phyloP scores from a whole-genome alignment of 2,113 vertebrate species.

The Malaclemys terrapin region DNA sequence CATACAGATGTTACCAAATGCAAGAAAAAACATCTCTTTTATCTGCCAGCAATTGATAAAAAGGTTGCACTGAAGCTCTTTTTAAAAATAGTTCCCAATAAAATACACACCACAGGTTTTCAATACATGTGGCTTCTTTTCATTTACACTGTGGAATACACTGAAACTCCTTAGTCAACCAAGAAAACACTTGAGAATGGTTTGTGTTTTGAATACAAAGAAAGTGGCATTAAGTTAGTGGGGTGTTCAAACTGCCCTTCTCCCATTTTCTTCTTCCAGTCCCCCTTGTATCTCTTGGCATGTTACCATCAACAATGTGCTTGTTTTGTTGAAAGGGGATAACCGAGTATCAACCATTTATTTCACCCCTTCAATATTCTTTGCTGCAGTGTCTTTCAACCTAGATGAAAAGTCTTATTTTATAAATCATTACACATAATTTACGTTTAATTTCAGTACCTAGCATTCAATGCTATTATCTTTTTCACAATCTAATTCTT shows the following conservation, averaged over 20 bases:
- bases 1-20: not conserved
- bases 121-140: not conserved
- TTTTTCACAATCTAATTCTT: not conserved
- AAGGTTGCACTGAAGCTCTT: not conserved
- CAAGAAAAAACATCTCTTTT: not conserved
- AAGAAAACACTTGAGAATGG: not conserved
- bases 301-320: not conserved
- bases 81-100: not conserved
- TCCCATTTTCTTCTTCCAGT: not conserved
- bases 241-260: not conserved
- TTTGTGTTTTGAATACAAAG: not conserved
- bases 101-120: not conserved
- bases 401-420: not conserved
- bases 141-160: not conserved
- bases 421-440: slow-evolving; percentile 2
- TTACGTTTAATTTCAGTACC: not conserved
- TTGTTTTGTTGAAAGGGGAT: not conserved
- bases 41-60: not conserved
- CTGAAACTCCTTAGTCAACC: not conserved
- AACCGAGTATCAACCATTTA: not conserved
- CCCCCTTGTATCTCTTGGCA: not conserved
- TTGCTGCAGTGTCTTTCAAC: not conserved
- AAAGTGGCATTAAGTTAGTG: not conserved
- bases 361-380: not conserved
- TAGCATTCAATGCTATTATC: not conserved